Conservation (phyloP, 2,888 invertebrate genomes). For the Galerucella calmariensis region DNA sequence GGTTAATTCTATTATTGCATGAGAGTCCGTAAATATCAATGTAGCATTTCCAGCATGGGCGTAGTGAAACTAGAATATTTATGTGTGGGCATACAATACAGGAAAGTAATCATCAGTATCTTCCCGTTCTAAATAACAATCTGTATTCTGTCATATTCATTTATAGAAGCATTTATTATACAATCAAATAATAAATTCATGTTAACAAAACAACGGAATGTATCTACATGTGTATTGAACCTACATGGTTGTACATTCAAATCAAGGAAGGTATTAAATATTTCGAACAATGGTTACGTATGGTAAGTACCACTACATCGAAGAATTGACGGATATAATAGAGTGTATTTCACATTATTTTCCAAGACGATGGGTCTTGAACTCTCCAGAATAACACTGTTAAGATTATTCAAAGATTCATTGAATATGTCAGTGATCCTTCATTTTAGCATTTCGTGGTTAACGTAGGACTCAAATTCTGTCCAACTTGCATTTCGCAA, state of each 20-base stretch:
- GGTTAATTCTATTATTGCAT: constrained; percentile 5
- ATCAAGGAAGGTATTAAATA: constrained; percentile 41
- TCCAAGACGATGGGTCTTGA: not conserved
- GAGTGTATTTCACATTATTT: not conserved
- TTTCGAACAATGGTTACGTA: constrained; percentile 37
- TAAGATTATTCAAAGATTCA: too few species aligned
- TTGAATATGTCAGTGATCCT: too few species aligned
- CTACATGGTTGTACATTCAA: constrained; percentile 44
- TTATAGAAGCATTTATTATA: constrained; percentile 19
- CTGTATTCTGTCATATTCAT: constrained; percentile 9
- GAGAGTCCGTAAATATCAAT: not conserved
- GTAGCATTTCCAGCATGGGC: not conserved
- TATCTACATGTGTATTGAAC: constrained; percentile 42
- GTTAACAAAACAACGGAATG: constrained; percentile 40
- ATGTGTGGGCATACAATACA: constrained; percentile 9
- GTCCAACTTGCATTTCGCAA: too few species aligned
- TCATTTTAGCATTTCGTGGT: too few species aligned
- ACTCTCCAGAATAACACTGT: too few species aligned
- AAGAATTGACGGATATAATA: too few species aligned
- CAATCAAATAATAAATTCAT: constrained; percentile 26
- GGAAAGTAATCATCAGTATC: constrained; percentile 15
- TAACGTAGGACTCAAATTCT: too few species aligned
- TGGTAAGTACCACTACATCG: not conserved
- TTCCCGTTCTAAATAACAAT: constrained; percentile 19
- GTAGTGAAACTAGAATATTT: not conserved